Evolutionary conservation across 2,113 vertebrate genomes (phyloP).

Genomic region (Notarius lentiginosus): DNA sequence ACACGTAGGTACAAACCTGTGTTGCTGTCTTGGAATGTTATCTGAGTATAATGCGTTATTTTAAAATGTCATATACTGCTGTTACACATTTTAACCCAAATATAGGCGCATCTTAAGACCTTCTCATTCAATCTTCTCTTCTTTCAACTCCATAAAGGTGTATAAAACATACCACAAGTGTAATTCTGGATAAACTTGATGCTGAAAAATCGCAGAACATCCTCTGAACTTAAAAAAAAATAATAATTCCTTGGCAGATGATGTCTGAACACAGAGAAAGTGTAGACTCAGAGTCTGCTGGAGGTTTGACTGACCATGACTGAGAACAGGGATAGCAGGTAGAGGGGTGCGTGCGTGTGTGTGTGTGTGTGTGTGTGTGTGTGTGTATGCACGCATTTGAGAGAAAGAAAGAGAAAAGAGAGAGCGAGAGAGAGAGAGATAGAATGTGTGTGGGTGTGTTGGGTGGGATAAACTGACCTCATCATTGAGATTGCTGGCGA

Average conservation of each 20-base stretch:
- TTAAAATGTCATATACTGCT: not conserved
- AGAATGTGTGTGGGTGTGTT: conserved; percentile 64
- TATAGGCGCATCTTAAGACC: not conserved
- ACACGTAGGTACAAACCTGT: not conserved
- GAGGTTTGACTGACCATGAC: conserved; percentile 4
- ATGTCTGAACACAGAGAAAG: conserved; percentile 37
- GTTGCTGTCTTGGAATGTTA: not conserved
- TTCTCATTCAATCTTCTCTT: not conserved
- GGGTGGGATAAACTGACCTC: conserved; percentile 82
- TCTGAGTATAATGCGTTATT: not conserved
- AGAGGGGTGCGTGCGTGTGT: conserved; percentile 47
- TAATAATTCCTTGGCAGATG: not conserved
- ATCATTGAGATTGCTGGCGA: conserved; percentile 98
- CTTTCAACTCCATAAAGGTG: not conserved
- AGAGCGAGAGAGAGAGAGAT: conserved; percentile 37
- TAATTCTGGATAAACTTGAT: conserved; percentile 18
- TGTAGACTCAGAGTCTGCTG: conserved; percentile 4
- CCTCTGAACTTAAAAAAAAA: conserved; percentile 13
- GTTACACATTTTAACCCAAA: not conserved
- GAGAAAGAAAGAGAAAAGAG: not conserved
- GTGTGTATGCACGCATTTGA: conserved; percentile 49
- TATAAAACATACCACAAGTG: not conserved
- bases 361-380: conserved; percentile 67
- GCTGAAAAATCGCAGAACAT: conserved; percentile 25
- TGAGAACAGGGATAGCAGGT: conserved; percentile 33